Evolutionary conservation across 2,797 vertebrate genomes (phyloP).

Genomic region (Anabacerthia variegaticeps): DNA sequence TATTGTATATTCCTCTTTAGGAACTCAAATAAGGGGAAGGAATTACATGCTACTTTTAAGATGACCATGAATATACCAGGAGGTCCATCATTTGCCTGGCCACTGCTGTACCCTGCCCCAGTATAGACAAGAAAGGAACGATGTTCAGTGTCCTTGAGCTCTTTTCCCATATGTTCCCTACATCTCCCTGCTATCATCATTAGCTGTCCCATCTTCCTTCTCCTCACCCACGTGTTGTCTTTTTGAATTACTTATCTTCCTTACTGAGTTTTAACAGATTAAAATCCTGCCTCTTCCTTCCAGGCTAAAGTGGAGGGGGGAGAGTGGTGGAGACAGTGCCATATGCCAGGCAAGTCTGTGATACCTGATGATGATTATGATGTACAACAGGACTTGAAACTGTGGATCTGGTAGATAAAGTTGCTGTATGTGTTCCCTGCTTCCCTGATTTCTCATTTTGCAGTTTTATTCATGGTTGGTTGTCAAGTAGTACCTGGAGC

Average conservation of each 20-base stretch:
- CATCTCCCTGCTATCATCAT: not conserved
- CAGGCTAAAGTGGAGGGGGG: not conserved
- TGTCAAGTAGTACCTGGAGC: not conserved
- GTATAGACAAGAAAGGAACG: fast-evolving
- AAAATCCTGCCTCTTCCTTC: not conserved
- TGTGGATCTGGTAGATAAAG: not conserved
- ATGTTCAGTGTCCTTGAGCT: not conserved
- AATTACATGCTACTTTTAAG: not conserved
- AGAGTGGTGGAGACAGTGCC: not conserved
- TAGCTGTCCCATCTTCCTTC: not conserved
- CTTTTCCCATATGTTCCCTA: not conserved
- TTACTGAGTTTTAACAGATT: not conserved
- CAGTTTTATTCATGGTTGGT: not conserved
- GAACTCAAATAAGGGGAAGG: not conserved
- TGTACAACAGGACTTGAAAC: not conserved
- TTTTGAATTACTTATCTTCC: not conserved
- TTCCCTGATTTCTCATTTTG: not conserved
- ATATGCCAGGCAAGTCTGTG: fast-evolving
- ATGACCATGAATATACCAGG: too few relatives aligned
- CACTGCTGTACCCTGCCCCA: fast-evolving
- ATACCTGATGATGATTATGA: fast-evolving
- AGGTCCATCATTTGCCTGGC: not conserved
- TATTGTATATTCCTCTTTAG: not conserved
- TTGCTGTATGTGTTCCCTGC: fast-evolving
- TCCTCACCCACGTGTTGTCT: fast-evolving